Conservation (phyloP, 2,888 invertebrate genomes). For the Arrhopalites spinosus region DNA sequence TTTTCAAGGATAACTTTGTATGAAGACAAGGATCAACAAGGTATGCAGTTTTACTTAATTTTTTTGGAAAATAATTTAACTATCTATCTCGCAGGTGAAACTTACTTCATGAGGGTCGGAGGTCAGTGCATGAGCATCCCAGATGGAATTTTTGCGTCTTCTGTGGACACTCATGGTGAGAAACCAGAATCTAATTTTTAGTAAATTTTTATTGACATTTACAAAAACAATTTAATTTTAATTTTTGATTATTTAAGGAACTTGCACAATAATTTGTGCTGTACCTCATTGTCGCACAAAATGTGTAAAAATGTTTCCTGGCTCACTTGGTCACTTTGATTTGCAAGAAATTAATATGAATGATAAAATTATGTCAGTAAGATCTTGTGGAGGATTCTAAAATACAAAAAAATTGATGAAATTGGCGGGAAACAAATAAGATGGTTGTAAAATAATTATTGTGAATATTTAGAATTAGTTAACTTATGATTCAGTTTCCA, state of each 20-base stretch:
- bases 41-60: not conserved
- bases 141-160: constrained; percentile 9
- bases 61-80: too few relatives aligned
- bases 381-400: constrained; percentile 36
- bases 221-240: not conserved
- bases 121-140: constrained; percentile 4
- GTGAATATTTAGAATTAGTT: too few relatives aligned
- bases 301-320: constrained; percentile 42
- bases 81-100: too few relatives aligned
- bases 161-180: constrained; percentile 20
- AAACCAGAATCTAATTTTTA: not conserved
- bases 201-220: not conserved
- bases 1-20: constrained; percentile 10
- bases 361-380: constrained; percentile 49
- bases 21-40: constrained; percentile 13
- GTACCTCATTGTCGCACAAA: constrained; percentile 5
- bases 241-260: not conserved
- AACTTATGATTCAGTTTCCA: too few relatives aligned
- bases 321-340: constrained; percentile 47
- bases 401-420: not conserved
- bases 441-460: too few relatives aligned
- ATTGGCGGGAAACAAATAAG: too few relatives aligned
- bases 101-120: constrained; percentile 6
- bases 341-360: constrained; percentile 46
- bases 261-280: not conserved